Evolutionary conservation across 1,140 invertebrate genomes (phyloP).

Genomic region (Caerostris extrusa): DNA sequence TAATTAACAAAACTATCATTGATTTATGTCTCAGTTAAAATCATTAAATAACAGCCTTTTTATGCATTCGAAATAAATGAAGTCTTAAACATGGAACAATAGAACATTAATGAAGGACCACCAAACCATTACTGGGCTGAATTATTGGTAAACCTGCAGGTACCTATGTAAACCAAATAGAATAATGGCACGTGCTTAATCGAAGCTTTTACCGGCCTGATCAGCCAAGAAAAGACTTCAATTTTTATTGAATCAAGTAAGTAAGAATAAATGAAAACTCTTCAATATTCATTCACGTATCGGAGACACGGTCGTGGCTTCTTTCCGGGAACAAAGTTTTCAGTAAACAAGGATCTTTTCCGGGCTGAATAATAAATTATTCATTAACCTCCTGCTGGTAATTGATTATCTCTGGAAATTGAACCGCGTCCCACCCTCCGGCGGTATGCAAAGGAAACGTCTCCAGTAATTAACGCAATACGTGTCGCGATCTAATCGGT

Average conservation of each 20-base stretch:
- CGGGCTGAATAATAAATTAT: constrained; percentile 73
- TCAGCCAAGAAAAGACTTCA: constrained; percentile 33
- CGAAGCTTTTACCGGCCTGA: background rate
- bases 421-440: constrained; percentile 36
- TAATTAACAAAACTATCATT: too few species aligned
- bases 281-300: constrained; percentile 68
- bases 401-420: constrained; percentile 73
- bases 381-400: constrained; percentile 70
- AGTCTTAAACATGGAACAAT: background rate
- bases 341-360: constrained; percentile 74
- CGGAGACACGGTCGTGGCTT: constrained; percentile 66
- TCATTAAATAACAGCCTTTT: too few species aligned
- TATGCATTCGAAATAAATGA: too few species aligned
- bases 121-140: background rate
- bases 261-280: constrained; percentile 67
- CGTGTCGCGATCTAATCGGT: constrained; percentile 66
- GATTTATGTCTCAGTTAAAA: too few species aligned
- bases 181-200: constrained; percentile 1
- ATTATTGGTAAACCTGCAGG: constrained; percentile 10
- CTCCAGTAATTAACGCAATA: constrained; percentile 65
- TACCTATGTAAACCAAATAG: constrained; percentile 22
- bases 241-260: constrained; percentile 65
- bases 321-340: constrained; percentile 64
- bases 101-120: background rate
- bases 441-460: constrained; percentile 71